Conservation (phyloP, 2,113 vertebrate species). For the Cercocebus atys region DNA sequence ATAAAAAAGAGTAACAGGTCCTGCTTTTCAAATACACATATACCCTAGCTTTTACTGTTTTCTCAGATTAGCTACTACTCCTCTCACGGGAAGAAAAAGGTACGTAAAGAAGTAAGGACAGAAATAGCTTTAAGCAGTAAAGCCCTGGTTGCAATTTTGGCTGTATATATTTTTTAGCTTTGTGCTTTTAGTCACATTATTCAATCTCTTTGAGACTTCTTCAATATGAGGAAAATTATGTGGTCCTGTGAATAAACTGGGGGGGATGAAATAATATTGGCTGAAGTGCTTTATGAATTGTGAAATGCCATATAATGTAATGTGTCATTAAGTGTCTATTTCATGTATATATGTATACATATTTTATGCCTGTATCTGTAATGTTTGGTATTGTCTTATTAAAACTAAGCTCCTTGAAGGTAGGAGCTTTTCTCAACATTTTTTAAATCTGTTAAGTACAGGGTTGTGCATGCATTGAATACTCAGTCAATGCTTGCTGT, state of each 20-base stretch:
- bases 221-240: not conserved
- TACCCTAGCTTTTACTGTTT: not conserved
- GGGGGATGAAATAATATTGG: not conserved
- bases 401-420: slow-evolving; percentile 20
- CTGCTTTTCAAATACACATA: not conserved
- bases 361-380: not conserved
- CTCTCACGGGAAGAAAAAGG: not conserved
- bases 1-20: not conserved
- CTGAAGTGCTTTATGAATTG: slow-evolving; percentile 7
- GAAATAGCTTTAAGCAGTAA: not conserved
- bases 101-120: not conserved
- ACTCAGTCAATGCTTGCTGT: not conserved
- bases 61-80: not conserved
- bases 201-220: slow-evolving; percentile 18
- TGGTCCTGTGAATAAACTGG: not conserved
- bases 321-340: not conserved
- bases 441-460: not conserved
- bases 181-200: slow-evolving; percentile 19
- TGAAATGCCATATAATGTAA: not conserved
- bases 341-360: not conserved
- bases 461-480: not conserved
- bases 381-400: slow-evolving; percentile 1
- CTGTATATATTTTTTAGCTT: not conserved
- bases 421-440: not conserved
- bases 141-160: not conserved